Base-by-base conservation (phyloP, 2,797 vertebrate species). In the Melanotaenia nigrans region DNA sequence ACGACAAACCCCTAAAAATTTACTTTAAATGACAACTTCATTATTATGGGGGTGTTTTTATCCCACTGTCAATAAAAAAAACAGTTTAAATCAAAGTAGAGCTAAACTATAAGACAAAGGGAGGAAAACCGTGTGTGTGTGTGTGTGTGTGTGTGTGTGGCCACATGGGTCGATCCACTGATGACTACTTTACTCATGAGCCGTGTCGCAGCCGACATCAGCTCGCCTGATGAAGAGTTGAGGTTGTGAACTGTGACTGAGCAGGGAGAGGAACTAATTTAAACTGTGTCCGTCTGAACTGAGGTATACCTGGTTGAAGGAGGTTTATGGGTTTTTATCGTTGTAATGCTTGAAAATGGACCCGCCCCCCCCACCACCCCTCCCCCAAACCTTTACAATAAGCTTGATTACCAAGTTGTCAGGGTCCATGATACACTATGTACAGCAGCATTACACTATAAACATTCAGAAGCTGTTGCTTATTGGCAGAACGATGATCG, bases 381-480 rank as follows among this genome's bases (percentile, higher is more conserved):
- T 57, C 54, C 68, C 42, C 78, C 65, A 47, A n/a, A 47, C 45
- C 62, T 68, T 75, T 87, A 90, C 90, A 89, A 92, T 86, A 92
- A 91, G 87, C 93, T 92, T 90, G 95, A 95, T 96, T 95, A 87
- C 94, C 94, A 92, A 82, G 83, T 91, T 82, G 84, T 86, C 83
- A 84, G 84, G 93, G 95, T 28, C 94, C 94, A 93, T 96, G 92
- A 92, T 89, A 91, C 91, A 90, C 85, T 96, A 97, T 96, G 95
- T 95, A 92, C 95, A 97, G 96, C 96, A 97, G 96, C 96, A 97
- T 96, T 96, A 97, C 96, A 96, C 95, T 95, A 91, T 84, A 93
- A 95, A 99, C 98, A 99, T 99, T 99, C 98, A 99, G 95, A 98
- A 97, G 97, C 97, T 94, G 96, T 97, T 96, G 97, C 95, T 95